Conservation (phyloP, 2,797 vertebrate genomes). For the Amniataba percoides region DNA sequence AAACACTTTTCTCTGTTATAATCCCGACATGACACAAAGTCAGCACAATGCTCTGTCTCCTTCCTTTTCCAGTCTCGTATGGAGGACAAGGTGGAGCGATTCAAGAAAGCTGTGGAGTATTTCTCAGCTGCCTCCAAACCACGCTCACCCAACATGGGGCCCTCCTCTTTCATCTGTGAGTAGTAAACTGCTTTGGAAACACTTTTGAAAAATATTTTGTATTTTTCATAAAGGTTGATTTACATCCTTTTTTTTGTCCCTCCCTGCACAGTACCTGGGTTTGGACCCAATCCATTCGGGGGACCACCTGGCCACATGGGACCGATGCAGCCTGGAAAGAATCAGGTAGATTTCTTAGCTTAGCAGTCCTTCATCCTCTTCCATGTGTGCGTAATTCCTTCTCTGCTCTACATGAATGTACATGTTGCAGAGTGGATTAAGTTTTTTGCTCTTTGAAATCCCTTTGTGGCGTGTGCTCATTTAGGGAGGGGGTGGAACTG, state of each 20-base stretch:
- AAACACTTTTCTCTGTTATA: not conserved
- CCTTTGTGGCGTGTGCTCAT: conserved; percentile 46
- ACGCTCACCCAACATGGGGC: conserved; percentile 88
- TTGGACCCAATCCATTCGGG: conserved; percentile 89
- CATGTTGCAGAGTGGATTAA: conserved; percentile 38
- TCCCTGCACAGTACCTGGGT: conserved; percentile 85
- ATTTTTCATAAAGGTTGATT: not conserved
- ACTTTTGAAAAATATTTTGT: no score
- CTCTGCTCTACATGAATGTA: conserved; percentile 28
- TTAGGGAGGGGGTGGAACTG: not conserved
- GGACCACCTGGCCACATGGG: conserved; percentile 90
- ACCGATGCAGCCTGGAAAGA: conserved; percentile 88
- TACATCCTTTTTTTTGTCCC: not conserved
- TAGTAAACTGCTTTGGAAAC: conserved; percentile 33
- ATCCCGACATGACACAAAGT: not conserved
- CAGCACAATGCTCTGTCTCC: conserved; percentile 1
- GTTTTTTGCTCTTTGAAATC: conserved; percentile 37
- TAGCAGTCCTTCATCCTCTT: not conserved
- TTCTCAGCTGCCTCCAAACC: conserved; percentile 93
- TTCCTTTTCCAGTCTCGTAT: conserved; percentile 88
- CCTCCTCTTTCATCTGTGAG: conserved; percentile 92
- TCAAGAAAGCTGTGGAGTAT: conserved; percentile 96
- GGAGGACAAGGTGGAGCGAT: conserved; percentile 94
- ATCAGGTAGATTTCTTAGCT: conserved; percentile 83
- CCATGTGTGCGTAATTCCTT: conserved; percentile 23